Evolutionary conservation across 2,797 vertebrate species (phyloP).

Genomic region (Hirundo rustica): DNA sequence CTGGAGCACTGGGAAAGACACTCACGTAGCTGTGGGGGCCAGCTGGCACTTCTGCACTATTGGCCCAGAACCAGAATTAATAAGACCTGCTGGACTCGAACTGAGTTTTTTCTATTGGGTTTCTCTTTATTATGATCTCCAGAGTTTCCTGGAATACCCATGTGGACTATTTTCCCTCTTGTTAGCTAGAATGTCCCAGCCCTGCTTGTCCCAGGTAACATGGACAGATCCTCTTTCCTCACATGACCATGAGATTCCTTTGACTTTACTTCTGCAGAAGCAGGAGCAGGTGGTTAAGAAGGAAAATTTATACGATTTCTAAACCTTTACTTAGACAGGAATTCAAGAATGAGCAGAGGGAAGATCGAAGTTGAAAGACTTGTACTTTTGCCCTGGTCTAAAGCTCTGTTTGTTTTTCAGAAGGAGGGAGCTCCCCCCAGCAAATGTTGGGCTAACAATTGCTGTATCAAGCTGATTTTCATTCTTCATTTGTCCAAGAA

Average conservation of each 20-base stretch:
- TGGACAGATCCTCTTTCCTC: background rate
- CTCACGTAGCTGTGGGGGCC: background rate
- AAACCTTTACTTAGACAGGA: background rate
- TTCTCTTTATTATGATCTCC: constrained; percentile 13
- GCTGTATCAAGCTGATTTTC: background rate
- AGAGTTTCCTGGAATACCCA: background rate
- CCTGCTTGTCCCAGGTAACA: background rate
- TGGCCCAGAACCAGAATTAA: constrained; percentile 18
- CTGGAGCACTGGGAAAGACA: background rate
- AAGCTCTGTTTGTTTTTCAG: background rate
- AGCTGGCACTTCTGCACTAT: background rate
- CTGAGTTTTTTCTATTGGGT: background rate
- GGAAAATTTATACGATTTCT: background rate
- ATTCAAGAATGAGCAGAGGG: background rate
- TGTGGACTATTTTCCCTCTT: background rate
- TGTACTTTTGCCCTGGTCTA: background rate
- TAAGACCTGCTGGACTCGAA: constrained; percentile 8
- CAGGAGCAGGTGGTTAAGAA: background rate
- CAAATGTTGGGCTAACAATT: background rate
- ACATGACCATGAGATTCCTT: background rate
- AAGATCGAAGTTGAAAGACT: background rate
- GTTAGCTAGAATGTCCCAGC: background rate
- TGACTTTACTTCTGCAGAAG: background rate
- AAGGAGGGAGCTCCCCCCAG: background rate
- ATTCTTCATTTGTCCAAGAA: background rate